These are phyloP conservation scores for Scelioninae gen. 1 DNA, from an alignment of 2,888 invertebrate genomes.

Conservation along the genomic window DNA sequence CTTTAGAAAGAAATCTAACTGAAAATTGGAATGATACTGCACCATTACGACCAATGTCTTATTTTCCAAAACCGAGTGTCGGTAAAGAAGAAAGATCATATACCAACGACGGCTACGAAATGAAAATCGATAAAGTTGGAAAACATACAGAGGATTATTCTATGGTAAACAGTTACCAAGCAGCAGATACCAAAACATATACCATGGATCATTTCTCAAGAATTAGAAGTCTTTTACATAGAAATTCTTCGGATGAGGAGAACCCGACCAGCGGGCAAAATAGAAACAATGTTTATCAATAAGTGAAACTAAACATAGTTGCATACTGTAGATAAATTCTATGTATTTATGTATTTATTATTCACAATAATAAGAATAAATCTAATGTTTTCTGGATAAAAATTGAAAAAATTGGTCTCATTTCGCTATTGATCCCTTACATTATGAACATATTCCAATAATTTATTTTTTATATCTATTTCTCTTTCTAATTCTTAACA, in stretches of 20 bases:
- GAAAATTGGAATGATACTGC: constrained; percentile 67
- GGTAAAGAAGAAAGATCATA: constrained; percentile 72
- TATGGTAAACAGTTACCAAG: constrained; percentile 5
- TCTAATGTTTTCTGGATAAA: background rate
- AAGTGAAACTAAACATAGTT: constrained; percentile 2
- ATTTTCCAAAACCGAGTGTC: constrained; percentile 5
- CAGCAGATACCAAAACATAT: constrained; percentile 21
- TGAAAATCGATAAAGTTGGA: constrained; percentile 13
- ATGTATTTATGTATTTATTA: constrained; percentile 31
- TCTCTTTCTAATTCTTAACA: constrained; percentile 1
- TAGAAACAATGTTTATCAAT: constrained; percentile 7
- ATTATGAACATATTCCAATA: too few relatives aligned
- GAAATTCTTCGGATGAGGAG: constrained; percentile 31
- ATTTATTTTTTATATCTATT: too few relatives aligned
- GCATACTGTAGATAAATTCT: background rate
- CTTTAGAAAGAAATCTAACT: constrained; percentile 39
- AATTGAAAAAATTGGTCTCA: background rate
- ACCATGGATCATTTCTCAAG: constrained; percentile 69
- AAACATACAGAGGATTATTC: constrained; percentile 22
- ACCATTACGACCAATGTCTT: constrained; percentile 39
- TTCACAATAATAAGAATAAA: constrained; percentile 7
- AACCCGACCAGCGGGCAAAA: constrained; percentile 2
- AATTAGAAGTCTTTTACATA: constrained; percentile 44
- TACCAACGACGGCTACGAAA: constrained; percentile 41
- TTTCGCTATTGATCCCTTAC: too few relatives aligned